Evolutionary conservation across 2,888 invertebrate species (phyloP).

Genomic region (Drosophila seclusa): DNA sequence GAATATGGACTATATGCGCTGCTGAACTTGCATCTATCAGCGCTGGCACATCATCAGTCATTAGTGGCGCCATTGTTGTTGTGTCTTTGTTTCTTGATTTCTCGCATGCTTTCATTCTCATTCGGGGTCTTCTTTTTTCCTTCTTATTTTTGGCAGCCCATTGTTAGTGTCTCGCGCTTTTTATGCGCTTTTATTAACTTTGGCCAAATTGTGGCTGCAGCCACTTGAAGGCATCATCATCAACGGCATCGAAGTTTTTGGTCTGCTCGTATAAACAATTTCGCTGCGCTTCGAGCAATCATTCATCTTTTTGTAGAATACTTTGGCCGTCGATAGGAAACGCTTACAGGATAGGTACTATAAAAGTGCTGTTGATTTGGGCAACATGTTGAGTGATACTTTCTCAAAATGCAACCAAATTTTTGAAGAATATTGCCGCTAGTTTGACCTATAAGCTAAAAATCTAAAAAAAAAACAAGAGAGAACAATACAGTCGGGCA

Average conservation of each 20-base stretch:
- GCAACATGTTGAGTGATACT: slow-evolving; percentile 68
- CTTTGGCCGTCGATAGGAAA: slow-evolving; percentile 28
- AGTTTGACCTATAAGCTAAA: slow-evolving; percentile 61
- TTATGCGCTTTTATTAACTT: slow-evolving; percentile 80
- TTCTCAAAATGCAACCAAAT: slow-evolving; percentile 19
- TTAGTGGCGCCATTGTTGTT: slow-evolving; percentile 79
- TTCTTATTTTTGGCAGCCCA: slow-evolving; percentile 46
- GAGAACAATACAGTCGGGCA: neutral
- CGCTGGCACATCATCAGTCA: slow-evolving; percentile 81
- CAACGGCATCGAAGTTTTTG: slow-evolving; percentile 28
- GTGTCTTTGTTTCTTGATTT: slow-evolving; percentile 33
- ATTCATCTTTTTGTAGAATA: slow-evolving; percentile 72
- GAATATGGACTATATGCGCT: slow-evolving; percentile 17
- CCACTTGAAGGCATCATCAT: slow-evolving; percentile 76
- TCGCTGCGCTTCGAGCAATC: slow-evolving; percentile 57
- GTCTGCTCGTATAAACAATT: slow-evolving; percentile 63
- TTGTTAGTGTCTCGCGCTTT: slow-evolving; percentile 69
- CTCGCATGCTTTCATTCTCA: slow-evolving; percentile 10
- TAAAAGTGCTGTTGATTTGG: slow-evolving; percentile 54
- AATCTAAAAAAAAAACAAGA: neutral
- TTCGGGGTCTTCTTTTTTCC: slow-evolving; percentile 14
- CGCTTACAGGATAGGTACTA: slow-evolving; percentile 23
- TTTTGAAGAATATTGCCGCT: slow-evolving; percentile 9
- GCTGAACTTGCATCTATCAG: slow-evolving; percentile 74
- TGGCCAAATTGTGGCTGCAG: slow-evolving; percentile 73